A percentile compares a stretch with the other conserved stretches of the same genome.
Conservation (phyloP, 2,113 vertebrate species). For the Telmatochromis brichardi region DNA sequence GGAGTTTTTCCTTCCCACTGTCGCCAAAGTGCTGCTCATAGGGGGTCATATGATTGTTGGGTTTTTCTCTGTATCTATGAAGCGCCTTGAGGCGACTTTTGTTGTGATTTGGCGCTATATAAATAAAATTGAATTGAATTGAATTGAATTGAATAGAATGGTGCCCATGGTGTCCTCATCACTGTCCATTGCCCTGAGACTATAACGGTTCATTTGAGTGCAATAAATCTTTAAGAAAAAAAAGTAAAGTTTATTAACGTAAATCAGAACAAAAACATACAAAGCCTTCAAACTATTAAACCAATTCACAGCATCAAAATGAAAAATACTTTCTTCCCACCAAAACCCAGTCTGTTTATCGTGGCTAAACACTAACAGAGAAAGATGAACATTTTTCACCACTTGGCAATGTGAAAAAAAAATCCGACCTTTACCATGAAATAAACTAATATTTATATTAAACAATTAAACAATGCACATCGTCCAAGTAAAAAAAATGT, state of each 20-base stretch:
- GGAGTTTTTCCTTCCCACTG: too few relatives aligned
- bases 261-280: background rate
- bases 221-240: background rate
- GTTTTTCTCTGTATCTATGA: too few relatives aligned
- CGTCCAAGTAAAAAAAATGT: background rate
- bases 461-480: background rate
- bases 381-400: background rate
- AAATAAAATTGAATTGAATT: too few relatives aligned
- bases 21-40: too few relatives aligned
- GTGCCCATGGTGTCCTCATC: background rate
- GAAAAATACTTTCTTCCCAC: background rate
- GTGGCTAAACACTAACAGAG: background rate
- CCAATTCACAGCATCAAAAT: background rate
- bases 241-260: background rate
- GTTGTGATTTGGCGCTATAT: too few relatives aligned
- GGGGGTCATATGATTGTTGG: too few relatives aligned
- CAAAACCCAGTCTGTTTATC: background rate
- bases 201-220: background rate
- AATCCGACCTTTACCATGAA: rapidly evolving
- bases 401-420: background rate
- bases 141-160: background rate
- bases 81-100: too few relatives aligned
- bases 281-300: background rate
- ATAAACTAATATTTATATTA: background rate
- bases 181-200: background rate